Conservation (phyloP, 2,888 invertebrate genomes). For the Pseudococcus longispinus region DNA sequence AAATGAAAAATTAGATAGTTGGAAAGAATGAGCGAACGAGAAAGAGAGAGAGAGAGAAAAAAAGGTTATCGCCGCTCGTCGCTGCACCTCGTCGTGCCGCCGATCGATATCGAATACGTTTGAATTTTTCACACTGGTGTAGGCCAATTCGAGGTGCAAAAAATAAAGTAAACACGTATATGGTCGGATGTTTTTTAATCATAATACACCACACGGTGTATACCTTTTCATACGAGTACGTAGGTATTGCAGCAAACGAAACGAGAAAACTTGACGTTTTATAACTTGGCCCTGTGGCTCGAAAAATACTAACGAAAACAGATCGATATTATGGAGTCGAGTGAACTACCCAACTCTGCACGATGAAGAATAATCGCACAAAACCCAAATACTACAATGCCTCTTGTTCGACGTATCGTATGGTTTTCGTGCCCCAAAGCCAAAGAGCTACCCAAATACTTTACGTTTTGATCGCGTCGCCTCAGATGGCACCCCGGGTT, state of each 20-base stretch:
- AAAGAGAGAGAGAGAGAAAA: not conserved
- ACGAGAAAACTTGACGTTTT: not conserved
- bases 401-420: not conserved
- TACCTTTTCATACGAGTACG: not conserved
- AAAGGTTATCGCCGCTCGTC: not conserved
- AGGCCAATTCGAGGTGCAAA: not conserved
- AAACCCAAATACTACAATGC: not conserved
- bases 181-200: not conserved
- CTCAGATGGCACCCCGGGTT: not conserved
- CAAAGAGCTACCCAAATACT: not conserved
- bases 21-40: too few species aligned
- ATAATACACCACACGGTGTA: not conserved
- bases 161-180: not conserved
- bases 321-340: slow-evolving; percentile 15
- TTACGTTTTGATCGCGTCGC: not conserved
- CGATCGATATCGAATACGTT: not conserved
- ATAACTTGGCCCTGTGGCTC: not conserved
- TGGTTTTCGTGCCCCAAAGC: too few species aligned
- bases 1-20: not conserved
- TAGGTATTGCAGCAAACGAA: not conserved
- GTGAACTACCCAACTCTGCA: not conserved
- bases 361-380: not conserved
- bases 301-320: slow-evolving; percentile 26
- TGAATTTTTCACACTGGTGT: not conserved
- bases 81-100: not conserved